Evolutionary conservation across 1,140 invertebrate genomes (phyloP).

Genomic region (Agraylea sexmaculata): DNA sequence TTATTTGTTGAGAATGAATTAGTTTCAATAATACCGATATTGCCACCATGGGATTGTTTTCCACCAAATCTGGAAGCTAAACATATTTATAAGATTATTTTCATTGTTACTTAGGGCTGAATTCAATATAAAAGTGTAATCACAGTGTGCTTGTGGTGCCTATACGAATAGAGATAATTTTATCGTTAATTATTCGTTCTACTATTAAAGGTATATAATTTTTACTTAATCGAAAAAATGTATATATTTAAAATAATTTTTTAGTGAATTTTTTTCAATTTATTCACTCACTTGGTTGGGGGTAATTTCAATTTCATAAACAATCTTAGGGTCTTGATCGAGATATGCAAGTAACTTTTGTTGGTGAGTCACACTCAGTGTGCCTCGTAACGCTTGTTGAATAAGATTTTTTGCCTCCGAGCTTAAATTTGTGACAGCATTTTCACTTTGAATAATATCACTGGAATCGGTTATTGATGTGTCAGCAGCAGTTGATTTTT

Average conservation of each 20-base stretch:
- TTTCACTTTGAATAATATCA: slow-evolving; percentile 25
- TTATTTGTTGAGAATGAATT: slow-evolving; percentile 90
- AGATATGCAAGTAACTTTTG: slow-evolving; percentile 74
- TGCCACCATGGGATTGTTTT: slow-evolving; percentile 94
- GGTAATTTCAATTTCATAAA: slow-evolving; percentile 83
- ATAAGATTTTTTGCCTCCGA: slow-evolving; percentile 74
- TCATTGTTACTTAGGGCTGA: no score
- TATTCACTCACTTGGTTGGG: slow-evolving; percentile 57
- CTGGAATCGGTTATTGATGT: slow-evolving; percentile 25
- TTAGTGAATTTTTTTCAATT: background rate
- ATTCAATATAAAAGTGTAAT: no score
- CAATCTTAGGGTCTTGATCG: slow-evolving; percentile 72
- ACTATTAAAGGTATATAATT: no score
- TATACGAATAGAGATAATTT: no score
- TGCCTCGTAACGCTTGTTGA: slow-evolving; percentile 72
- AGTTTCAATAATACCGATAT: slow-evolving; percentile 87
- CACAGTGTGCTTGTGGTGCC: no score
- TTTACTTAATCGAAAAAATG: no score
- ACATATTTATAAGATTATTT: no score
- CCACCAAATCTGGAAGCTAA: slow-evolving; percentile 83
- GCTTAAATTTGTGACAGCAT: slow-evolving; percentile 27
- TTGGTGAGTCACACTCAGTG: slow-evolving; percentile 73
- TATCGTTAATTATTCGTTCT: no score
- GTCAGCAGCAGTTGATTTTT: slow-evolving; percentile 20
- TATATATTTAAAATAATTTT: slow-evolving; percentile 5